Percentiles rank a stretch among this genome's conserved stretches.
phyloP scores from a whole-genome alignment of 2,888 invertebrate species.

The Drosophila longiperda region DNA sequence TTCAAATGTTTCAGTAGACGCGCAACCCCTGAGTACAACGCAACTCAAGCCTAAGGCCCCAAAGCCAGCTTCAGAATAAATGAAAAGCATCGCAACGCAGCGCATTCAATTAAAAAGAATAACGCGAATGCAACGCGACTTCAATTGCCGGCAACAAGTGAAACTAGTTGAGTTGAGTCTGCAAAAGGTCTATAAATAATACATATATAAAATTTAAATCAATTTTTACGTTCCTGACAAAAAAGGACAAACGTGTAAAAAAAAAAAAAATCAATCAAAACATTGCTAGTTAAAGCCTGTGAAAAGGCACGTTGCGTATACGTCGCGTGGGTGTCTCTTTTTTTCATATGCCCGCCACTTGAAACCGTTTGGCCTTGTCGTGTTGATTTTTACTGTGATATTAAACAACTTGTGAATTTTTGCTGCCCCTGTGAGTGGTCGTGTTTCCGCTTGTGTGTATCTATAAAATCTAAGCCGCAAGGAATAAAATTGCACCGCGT shows the following conservation, averaged over 20 bases:
- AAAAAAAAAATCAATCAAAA: constrained; percentile 27
- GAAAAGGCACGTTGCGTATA: constrained; percentile 50
- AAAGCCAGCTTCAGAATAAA: constrained; percentile 37
- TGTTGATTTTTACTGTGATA: constrained; percentile 55
- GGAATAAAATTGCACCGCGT: constrained; percentile 42
- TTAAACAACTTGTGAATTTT: constrained; percentile 44
- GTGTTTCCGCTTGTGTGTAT: not conserved
- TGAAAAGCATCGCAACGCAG: constrained; percentile 22
- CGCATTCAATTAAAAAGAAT: constrained; percentile 13
- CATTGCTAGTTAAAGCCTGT: constrained; percentile 20
- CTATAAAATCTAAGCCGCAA: constrained; percentile 5
- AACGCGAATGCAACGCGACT: constrained; percentile 20
- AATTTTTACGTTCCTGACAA: not conserved
- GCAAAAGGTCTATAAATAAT: not conserved
- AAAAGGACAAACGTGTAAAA: not conserved
- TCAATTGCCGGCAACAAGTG: constrained; percentile 44
- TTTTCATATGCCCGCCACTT: constrained; percentile 42
- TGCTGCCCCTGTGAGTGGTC: constrained; percentile 4
- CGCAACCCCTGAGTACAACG: constrained; percentile 82
- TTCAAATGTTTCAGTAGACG: constrained; percentile 78
- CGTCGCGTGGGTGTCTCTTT: constrained; percentile 47
- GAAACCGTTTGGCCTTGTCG: constrained; percentile 38
- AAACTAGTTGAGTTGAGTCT: constrained; percentile 12
- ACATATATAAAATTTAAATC: not conserved
- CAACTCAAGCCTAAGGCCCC: constrained; percentile 48